Evolutionary conservation across 2,113 vertebrate genomes (phyloP).

Genomic region (Microcebus jonahi): DNA sequence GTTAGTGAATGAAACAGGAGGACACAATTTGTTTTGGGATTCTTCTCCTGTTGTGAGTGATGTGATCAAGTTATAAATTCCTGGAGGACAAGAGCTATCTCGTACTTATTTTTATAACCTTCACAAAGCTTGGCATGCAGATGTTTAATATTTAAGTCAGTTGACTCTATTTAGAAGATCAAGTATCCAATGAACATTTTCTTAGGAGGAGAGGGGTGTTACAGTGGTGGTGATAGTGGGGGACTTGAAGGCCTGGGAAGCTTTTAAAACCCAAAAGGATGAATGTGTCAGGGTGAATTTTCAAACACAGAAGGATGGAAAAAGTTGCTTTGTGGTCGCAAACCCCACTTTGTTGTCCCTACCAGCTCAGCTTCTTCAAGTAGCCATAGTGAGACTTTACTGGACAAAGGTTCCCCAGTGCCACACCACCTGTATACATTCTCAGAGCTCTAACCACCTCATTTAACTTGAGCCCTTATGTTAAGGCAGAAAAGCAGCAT

Average conservation of each 20-base stretch:
- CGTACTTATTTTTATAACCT: background rate
- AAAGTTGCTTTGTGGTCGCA: background rate
- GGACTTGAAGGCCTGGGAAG: background rate
- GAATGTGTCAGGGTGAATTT: background rate
- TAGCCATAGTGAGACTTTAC: background rate
- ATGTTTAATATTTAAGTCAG: slow-evolving; percentile 14
- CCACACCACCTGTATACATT: background rate
- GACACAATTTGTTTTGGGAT: background rate
- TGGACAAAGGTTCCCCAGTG: background rate
- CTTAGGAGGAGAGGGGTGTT: background rate
- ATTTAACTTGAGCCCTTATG: background rate
- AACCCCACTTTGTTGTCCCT: background rate
- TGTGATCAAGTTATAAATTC: background rate
- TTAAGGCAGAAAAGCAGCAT: background rate
- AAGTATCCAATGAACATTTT: slow-evolving; percentile 14
- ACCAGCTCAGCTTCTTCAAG: background rate
- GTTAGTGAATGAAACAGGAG: background rate
- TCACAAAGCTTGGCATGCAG: background rate
- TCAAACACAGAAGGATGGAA: background rate
- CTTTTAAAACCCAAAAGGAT: background rate
- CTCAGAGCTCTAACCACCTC: background rate
- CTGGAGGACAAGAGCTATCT: background rate
- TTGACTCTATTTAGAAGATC: background rate
- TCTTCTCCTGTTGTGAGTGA: background rate
- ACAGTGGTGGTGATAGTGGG: background rate